Base-by-base conservation (phyloP, 2,113 vertebrate species). In the Bufo gargarizans region DNA sequence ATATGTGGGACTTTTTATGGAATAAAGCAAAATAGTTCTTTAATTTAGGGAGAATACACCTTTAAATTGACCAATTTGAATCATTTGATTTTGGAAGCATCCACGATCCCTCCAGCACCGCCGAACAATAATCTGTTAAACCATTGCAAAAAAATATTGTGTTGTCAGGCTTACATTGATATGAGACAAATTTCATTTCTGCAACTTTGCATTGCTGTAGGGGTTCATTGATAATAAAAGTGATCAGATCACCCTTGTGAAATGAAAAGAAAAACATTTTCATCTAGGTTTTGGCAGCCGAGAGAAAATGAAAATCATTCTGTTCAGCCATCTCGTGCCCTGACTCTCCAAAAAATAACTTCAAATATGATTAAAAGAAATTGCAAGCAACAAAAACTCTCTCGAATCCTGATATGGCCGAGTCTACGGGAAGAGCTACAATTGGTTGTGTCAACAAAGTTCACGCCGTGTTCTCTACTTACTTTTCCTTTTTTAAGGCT, bases 401-500 rank as follows among this genome's bases (percentile, higher is more conserved):
- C 6, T 84, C 17, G 19, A n/a, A 67, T 53, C 33, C 50, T 56
- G 10, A 65, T 77, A 77, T 77, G 80, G 33, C 3, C 4, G n/a
- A 20, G 19, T 47, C 19, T 83, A 53, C 4, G 22, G 22, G 20
- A 72, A 88, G 20, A 49, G 84, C 59, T 56, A 56, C 53, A 84
- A 77, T 67, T 55, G 71, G 16, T 49, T 77, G 45, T 76, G 61
- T 65, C 17, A n/a, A 22, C 43, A 78, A 83, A 83, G 72, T 69
- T 69, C 80, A 56, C 53, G 11, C 22, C 47, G 58, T 77, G 72
- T 84, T 83, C 76, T 78, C n/a, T 83, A 77, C 49, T 83, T 84
- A 83, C 81, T 33, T 78, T 77, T 78, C 20, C 55, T 1, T 83
- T 63, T 88, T 76, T 61, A 69, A 78, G 72, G 20, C 74, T 89